These are phyloP conservation scores for Mustela erminea DNA, from an alignment of 2,797 vertebrate species.

Conservation along the genomic window DNA sequence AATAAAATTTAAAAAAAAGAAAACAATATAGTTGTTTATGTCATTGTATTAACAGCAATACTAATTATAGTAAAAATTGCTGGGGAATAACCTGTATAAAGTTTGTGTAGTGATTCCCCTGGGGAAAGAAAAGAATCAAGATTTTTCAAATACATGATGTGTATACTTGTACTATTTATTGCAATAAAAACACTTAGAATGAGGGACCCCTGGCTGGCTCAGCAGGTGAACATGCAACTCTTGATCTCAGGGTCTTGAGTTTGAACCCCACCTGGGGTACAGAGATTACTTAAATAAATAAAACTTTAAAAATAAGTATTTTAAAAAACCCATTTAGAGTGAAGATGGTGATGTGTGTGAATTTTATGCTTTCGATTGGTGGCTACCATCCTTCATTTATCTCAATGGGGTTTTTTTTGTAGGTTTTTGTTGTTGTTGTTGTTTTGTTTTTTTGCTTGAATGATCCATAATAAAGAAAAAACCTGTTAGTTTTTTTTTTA, in stretches of 20 bases:
- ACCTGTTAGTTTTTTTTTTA: background rate
- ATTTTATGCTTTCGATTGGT: background rate
- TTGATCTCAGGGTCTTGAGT: background rate
- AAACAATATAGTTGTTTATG: background rate
- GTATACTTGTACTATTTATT: background rate
- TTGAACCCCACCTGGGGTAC: background rate
- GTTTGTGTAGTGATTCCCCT: background rate
- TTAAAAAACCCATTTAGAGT: background rate
- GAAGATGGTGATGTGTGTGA: background rate
- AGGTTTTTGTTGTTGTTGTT: background rate
- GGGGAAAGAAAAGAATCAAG: background rate
- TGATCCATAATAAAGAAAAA: background rate
- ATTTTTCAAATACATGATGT: background rate
- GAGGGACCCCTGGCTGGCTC: background rate
- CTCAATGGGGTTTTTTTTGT: background rate
- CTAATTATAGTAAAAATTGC: background rate
- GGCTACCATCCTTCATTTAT: background rate
- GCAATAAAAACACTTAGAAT: background rate
- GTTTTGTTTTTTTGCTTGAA: background rate
- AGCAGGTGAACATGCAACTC: background rate
- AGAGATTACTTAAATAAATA: background rate
- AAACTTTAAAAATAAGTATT: background rate
- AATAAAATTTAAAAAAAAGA: no score
- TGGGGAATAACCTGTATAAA: background rate
- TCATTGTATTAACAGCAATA: background rate